These are phyloP conservation scores for Takifugu bimaculatus DNA, from an alignment of 2,113 vertebrate genomes.

Conservation along the genomic window DNA sequence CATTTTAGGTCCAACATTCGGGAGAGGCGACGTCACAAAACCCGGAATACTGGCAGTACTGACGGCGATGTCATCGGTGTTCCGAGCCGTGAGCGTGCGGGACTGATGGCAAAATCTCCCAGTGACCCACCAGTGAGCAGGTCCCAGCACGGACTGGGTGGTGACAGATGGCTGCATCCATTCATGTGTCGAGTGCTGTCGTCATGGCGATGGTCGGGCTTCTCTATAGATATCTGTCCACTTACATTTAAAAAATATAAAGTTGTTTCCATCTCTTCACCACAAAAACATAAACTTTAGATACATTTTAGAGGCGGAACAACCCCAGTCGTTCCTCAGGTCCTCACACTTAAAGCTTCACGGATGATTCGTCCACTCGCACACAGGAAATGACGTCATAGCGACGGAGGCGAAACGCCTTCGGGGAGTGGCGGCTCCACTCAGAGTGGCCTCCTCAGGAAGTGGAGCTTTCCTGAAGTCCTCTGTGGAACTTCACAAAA, in stretches of 20 bases:
- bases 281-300: slow-evolving; percentile 29
- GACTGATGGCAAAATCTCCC: background rate
- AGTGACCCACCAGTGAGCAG: background rate
- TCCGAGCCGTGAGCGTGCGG: too few species aligned
- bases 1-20: too few species aligned
- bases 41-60: too few species aligned
- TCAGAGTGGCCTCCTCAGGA: too few species aligned
- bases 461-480: too few species aligned
- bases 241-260: slow-evolving; percentile 63
- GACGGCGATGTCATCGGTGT: too few species aligned
- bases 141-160: background rate
- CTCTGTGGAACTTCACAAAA: too few species aligned
- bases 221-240: slow-evolving; percentile 33
- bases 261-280: slow-evolving; percentile 39
- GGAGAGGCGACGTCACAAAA: too few species aligned
- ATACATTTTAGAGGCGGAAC: slow-evolving; percentile 32
- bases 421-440: too few species aligned
- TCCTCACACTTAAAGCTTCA: slow-evolving; percentile 47
- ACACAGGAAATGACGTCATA: slow-evolving; percentile 2
- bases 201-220: slow-evolving; percentile 18
- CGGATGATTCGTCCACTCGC: slow-evolving; percentile 12
- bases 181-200: background rate
- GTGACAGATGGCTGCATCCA: slow-evolving; percentile 3
- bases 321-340: slow-evolving; percentile 3
- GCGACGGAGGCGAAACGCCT: too few species aligned